Conservation (phyloP, 2,113 vertebrate genomes). For the Megalops atlanticus region DNA sequence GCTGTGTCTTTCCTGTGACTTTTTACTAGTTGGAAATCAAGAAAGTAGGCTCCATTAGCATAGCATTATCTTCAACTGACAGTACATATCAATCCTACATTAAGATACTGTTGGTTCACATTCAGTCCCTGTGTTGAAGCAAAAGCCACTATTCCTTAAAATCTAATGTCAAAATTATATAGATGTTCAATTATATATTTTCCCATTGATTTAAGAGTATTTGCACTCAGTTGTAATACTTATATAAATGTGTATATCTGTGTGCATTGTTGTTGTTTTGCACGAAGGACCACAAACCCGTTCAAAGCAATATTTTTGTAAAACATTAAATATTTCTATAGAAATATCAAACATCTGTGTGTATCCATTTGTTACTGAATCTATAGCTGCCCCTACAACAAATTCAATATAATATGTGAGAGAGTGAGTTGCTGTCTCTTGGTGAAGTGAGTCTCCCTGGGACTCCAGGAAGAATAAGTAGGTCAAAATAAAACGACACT, state of each 20-base stretch:
- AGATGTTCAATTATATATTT: neutral
- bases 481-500: neutral
- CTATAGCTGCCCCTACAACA: neutral
- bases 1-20: neutral
- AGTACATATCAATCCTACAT: too few relatives aligned
- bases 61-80: too few relatives aligned
- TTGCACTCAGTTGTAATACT: neutral
- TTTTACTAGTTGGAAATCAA: neutral
- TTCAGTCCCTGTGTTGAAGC: too few relatives aligned
- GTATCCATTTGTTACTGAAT: neutral
- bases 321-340: constrained; percentile 25
- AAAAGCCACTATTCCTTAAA: constrained; percentile 9
- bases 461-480: neutral
- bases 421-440: neutral
- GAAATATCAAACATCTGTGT: neutral
- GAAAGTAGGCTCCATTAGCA: neutral
- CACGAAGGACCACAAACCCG: neutral
- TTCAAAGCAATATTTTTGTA: constrained; percentile 29
- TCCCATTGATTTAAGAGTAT: constrained; percentile 6
- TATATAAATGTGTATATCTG: neutral
- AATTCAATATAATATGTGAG: neutral
- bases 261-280: neutral
- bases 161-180: constrained; percentile 23
- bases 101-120: too few relatives aligned
- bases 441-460: neutral